Conservation (phyloP, 2,113 vertebrate species). For the Origma solitaria region DNA sequence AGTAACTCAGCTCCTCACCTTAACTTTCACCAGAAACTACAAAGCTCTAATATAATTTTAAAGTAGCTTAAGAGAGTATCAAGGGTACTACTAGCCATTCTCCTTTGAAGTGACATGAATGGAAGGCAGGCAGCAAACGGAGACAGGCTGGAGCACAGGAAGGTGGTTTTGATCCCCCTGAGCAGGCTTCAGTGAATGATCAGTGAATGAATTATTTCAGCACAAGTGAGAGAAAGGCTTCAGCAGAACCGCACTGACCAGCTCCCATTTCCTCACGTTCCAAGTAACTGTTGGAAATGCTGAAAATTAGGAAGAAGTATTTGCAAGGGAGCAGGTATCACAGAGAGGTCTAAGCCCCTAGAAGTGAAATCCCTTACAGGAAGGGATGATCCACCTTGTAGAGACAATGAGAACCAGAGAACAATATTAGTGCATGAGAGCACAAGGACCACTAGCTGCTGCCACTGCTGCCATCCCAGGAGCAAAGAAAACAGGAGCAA, state of each 20-base stretch:
- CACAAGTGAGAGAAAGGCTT: background rate
- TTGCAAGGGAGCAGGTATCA: background rate
- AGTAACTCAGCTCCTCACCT: background rate
- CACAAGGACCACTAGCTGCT: background rate
- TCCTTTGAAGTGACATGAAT: background rate
- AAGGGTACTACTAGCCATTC: background rate
- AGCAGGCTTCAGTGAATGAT: background rate
- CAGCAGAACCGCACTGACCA: background rate
- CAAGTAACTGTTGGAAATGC: background rate
- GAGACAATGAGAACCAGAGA: background rate
- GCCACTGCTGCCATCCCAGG: background rate
- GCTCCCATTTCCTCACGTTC: background rate
- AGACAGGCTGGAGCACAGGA: background rate
- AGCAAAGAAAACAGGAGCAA: background rate
- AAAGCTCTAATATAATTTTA: background rate
- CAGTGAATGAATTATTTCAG: background rate
- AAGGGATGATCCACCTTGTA: background rate
- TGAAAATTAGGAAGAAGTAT: background rate
- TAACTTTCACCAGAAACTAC: background rate
- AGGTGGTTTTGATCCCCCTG: background rate
- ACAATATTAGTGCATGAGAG: rapidly evolving
- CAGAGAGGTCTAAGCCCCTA: background rate
- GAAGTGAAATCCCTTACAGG: background rate
- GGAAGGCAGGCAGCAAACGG: background rate
- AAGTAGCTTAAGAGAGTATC: background rate